Evolutionary conservation across 92 coral and sea anemone species (phyloP).

Genomic region (Bergia sp.): DNA sequence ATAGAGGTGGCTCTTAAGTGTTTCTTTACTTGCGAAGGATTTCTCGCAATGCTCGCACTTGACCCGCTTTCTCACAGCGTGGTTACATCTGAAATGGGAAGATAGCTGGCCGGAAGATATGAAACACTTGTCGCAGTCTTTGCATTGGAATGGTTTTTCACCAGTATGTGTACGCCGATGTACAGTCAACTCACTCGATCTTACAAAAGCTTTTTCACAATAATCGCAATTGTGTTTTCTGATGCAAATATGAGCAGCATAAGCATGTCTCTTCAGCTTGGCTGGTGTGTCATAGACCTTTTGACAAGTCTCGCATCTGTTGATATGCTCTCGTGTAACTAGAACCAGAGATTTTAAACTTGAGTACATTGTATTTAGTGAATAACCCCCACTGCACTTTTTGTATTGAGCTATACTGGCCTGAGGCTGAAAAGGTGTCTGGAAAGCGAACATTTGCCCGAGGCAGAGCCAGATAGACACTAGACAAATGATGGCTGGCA

Average conservation of each 20-base stretch:
- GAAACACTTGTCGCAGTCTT: conserved; percentile 21
- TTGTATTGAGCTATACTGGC: no score
- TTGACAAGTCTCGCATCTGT: neutral
- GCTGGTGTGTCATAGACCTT: neutral
- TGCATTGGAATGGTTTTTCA: conserved; percentile 13
- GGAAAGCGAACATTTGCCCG: no score
- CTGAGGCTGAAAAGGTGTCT: no score
- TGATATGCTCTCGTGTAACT: neutral
- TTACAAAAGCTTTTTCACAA: conserved; percentile 10
- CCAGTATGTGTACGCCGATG: conserved; percentile 7
- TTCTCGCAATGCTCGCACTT: neutral
- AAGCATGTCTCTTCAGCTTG: neutral
- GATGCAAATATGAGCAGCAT: neutral
- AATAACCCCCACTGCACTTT: no score
- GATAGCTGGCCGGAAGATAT: neutral
- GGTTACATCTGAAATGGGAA: neutral
- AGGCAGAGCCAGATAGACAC: no score
- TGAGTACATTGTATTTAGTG: neutral
- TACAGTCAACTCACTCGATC: neutral
- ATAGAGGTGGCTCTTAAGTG: neutral
- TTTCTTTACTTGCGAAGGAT: neutral
- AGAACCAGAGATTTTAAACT: neutral
- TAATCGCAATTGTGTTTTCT: neutral
- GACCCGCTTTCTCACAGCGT: neutral
- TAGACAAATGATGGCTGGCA: no score